Percentiles rank a stretch among this genome's conserved stretches.
Evolutionary conservation across 2,888 invertebrate genomes (phyloP).

Genomic region (Platycheirus albimanus): DNA sequence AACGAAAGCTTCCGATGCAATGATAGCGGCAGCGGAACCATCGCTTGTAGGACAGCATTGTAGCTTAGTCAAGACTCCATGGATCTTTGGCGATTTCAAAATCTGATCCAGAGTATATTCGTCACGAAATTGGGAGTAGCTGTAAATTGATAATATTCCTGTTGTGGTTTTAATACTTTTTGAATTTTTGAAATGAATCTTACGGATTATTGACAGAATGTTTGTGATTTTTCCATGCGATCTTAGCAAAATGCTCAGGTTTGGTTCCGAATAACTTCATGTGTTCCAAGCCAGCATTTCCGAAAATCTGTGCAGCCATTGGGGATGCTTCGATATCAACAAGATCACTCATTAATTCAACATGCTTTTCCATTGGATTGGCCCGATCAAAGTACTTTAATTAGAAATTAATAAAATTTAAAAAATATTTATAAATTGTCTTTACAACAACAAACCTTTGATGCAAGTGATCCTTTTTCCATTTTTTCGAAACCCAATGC

Average conservation of each 20-base stretch:
- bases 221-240: conserved; percentile 98
- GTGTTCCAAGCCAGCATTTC: conserved; percentile 97
- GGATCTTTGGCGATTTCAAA: conserved; percentile 92
- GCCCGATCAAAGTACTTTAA: conserved; percentile 89
- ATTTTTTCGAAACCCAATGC: conserved; percentile 99
- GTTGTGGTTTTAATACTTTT: not conserved
- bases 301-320: conserved; percentile 97
- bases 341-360: conserved; percentile 92
- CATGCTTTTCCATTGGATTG: conserved; percentile 94
- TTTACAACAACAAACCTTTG: conserved; percentile 87
- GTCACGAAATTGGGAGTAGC: conserved; percentile 95
- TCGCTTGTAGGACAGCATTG: conserved; percentile 99
- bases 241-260: conserved; percentile 97
- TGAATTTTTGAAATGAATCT: conserved; percentile 81
- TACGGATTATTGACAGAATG: conserved; percentile 98
- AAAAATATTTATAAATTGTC: not conserved
- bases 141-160: conserved; percentile 80
- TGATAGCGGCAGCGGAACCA: conserved; percentile 96
- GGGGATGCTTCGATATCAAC: conserved; percentile 92
- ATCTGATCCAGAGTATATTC: conserved; percentile 96
- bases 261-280: conserved; percentile 92
- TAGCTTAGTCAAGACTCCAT: conserved; percentile 96
- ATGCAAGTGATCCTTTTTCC: conserved; percentile 94
- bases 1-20: conserved; percentile 96
- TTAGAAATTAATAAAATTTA: not conserved